These are phyloP conservation scores for Sericinus montela DNA, from an alignment of 2,888 invertebrate species.

Conservation along the genomic window DNA sequence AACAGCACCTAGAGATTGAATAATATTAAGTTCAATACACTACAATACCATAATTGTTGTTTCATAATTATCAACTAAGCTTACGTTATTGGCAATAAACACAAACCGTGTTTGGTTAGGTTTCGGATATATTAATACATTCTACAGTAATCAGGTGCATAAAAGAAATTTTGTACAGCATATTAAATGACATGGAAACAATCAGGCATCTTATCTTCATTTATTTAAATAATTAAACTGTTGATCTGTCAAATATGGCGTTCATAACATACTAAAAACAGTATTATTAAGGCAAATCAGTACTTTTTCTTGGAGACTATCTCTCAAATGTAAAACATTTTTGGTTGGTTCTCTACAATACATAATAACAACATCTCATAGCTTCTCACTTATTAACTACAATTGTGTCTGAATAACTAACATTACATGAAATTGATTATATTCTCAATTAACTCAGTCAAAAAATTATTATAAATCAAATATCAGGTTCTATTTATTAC, in stretches of 20 bases:
- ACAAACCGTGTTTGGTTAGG: too few relatives aligned
- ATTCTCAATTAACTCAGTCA: constrained; percentile 17
- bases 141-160: too few relatives aligned
- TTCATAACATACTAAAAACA: constrained; percentile 10
- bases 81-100: too few relatives aligned
- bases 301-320: constrained; percentile 14
- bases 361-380: constrained; percentile 35
- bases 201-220: background rate
- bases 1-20: constrained; percentile 15
- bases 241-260: constrained; percentile 9
- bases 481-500: background rate
- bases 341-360: constrained; percentile 28
- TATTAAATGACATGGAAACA: too few relatives aligned
- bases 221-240: background rate
- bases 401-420: constrained; percentile 20
- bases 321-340: constrained; percentile 22
- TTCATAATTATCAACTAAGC: background rate
- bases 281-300: constrained; percentile 16
- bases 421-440: constrained; percentile 15
- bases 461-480: constrained; percentile 17
- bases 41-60: background rate
- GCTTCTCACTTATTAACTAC: constrained; percentile 41
- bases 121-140: too few relatives aligned
- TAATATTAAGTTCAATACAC: background rate
- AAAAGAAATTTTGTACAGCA: too few relatives aligned